Conservation (phyloP, 2,797 vertebrate genomes). For the Strix occidentalis region DNA sequence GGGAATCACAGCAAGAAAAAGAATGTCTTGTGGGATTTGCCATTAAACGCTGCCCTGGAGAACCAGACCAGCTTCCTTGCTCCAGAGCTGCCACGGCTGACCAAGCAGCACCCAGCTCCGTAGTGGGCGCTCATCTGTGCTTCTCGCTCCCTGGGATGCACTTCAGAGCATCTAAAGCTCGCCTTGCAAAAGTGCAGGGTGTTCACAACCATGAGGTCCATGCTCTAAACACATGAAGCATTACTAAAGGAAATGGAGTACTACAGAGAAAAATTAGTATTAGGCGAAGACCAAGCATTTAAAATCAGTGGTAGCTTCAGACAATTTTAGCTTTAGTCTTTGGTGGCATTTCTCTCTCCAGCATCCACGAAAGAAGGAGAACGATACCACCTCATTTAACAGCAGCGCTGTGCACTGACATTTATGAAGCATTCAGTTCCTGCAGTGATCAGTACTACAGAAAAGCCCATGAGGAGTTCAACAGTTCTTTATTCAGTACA, state of each 20-base stretch:
- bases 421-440: neutral
- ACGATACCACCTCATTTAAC: neutral
- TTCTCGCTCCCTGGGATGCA: neutral
- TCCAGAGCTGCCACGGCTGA: neutral
- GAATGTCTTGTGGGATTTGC: neutral
- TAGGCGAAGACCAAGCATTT: neutral
- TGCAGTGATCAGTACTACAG: neutral
- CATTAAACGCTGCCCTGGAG: neutral
- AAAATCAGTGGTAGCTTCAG: neutral
- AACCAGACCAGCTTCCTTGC: neutral
- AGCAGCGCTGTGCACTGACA: neutral
- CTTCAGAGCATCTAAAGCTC: neutral
- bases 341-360: neutral
- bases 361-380: neutral
- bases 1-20: neutral
- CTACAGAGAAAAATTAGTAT: neutral
- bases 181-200: neutral
- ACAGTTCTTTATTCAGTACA: conserved; percentile 40
- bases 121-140: neutral
- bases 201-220: neutral
- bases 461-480: neutral
- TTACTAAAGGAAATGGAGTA: neutral
- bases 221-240: neutral
- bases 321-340: neutral
- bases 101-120: accelerated